Conservation (phyloP, 2,113 vertebrate species). For the Onychostruthus taczanowskii region DNA sequence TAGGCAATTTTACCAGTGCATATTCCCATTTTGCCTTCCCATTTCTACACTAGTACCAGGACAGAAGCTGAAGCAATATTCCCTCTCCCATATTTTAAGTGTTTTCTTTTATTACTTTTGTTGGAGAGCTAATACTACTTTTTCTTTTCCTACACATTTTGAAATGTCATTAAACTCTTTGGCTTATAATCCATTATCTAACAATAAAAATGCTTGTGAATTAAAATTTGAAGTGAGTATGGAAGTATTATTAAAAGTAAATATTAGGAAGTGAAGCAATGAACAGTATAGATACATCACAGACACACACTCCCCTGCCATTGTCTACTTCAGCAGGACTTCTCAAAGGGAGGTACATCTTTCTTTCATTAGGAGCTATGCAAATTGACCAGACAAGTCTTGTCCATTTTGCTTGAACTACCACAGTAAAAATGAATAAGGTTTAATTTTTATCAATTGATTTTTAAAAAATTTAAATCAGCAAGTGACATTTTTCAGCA, state of each 20-base stretch:
- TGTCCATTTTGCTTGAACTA: background rate
- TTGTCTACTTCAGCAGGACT: background rate
- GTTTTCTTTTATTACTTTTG: background rate
- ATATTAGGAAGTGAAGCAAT: background rate
- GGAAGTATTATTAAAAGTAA: background rate
- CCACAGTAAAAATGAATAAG: accelerated
- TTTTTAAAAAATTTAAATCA: background rate
- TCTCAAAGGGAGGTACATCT: background rate
- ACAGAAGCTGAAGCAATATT: background rate
- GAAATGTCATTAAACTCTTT: background rate
- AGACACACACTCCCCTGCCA: background rate
- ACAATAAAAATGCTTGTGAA: background rate
- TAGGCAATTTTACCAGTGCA: background rate
- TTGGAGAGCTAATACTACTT: background rate
- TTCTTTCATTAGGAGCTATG: background rate
- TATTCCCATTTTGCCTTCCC: background rate
- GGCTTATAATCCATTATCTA: background rate
- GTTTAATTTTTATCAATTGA: background rate
- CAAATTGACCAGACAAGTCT: background rate
- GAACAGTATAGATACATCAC: background rate
- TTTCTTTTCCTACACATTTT: background rate
- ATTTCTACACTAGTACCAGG: background rate
- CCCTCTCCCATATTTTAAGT: background rate
- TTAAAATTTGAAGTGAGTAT: background rate
- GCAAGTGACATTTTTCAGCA: background rate